Conservation (phyloP, 1,140 invertebrate species). For the Sipha flava region DNA sequence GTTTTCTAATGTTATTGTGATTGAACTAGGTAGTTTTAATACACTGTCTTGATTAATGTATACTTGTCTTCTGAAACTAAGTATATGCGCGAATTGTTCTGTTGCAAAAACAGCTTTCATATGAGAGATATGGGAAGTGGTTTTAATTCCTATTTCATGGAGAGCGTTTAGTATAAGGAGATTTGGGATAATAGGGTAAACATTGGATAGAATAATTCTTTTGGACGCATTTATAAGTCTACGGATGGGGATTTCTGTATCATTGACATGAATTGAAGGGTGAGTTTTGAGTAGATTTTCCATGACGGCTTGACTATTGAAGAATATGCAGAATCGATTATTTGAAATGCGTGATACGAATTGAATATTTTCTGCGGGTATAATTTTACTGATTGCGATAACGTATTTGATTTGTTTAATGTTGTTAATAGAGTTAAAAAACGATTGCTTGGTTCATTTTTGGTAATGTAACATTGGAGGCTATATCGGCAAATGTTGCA, state of each 20-base stretch:
- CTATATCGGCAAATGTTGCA: neutral
- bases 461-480: neutral
- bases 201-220: neutral
- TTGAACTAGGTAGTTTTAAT: no score
- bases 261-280: no score
- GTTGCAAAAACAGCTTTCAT: neutral
- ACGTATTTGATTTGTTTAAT: neutral
- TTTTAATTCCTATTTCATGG: no score
- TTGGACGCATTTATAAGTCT: neutral
- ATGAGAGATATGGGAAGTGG: no score
- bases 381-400: no score
- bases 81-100: neutral
- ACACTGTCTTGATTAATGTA: neutral
- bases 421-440: neutral
- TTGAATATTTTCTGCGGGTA: no score
- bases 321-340: neutral
- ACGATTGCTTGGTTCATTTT: neutral
- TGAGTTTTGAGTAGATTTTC: no score
- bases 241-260: neutral
- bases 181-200: neutral
- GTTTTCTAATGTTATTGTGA: neutral
- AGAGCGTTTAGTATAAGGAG: neutral
- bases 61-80: neutral
- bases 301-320: no score
- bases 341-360: neutral